These are phyloP conservation scores for Macrophya annulata DNA, from an alignment of 2,888 invertebrate genomes.

Conservation along the genomic window DNA sequence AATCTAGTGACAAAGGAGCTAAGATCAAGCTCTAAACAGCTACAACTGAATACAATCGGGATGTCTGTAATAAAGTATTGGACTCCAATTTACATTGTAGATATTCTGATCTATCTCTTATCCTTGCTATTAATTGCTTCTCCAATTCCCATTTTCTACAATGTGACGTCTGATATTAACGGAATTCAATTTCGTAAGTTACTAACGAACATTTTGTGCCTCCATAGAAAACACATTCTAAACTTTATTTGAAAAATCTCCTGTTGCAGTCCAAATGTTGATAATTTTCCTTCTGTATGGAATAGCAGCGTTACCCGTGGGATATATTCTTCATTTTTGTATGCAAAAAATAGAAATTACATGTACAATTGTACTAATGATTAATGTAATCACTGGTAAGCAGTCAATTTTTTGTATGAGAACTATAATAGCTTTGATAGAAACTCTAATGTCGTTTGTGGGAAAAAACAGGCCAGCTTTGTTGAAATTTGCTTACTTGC, in stretches of 20 bases:
- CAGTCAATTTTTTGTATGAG: neutral
- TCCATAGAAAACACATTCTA: neutral
- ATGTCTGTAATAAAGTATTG: slow-evolving; percentile 62
- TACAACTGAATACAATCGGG: slow-evolving; percentile 62
- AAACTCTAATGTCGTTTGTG: neutral
- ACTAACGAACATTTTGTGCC: neutral
- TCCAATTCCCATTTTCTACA: slow-evolving; percentile 20
- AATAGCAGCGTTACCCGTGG: slow-evolving; percentile 60
- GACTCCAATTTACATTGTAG: slow-evolving; percentile 63
- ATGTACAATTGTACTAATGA: slow-evolving; percentile 58
- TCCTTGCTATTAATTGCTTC: slow-evolving; percentile 53
- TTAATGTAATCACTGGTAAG: slow-evolving; percentile 60
- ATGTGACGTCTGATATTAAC: neutral
- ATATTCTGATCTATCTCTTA: slow-evolving; percentile 61
- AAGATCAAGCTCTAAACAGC: slow-evolving; percentile 60
- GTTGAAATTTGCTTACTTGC: slow-evolving; percentile 32
- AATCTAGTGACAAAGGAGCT: slow-evolving; percentile 61
- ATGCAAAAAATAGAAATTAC: slow-evolving; percentile 54
- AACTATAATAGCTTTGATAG: neutral
- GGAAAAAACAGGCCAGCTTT: neutral
- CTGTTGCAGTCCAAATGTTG: slow-evolving; percentile 58
- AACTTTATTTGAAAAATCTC: neutral
- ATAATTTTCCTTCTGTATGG: slow-evolving; percentile 62
- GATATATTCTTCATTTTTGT: slow-evolving; percentile 61
- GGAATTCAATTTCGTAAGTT: slow-evolving; percentile 22